These are phyloP conservation scores for Trididemnum nubilum DNA, from an alignment of 23 tunicate genomes.

Conservation along the genomic window DNA sequence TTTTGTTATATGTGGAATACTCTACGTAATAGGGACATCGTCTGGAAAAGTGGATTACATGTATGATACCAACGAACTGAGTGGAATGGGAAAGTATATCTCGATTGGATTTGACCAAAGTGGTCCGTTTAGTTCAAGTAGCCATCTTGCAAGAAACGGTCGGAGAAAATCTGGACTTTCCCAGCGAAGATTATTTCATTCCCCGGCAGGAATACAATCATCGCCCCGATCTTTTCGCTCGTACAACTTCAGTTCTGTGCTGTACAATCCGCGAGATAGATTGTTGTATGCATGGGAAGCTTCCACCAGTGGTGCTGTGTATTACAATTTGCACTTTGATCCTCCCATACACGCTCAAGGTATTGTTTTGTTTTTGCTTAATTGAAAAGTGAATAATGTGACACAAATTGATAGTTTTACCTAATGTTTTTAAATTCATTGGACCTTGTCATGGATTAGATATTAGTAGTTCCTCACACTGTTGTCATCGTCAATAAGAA, in stretches of 20 bases:
- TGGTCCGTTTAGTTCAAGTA: constrained; percentile 23
- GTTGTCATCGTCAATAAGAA: too few relatives aligned
- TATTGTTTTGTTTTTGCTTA: background rate
- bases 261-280: constrained; percentile 77
- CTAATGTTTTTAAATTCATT: background rate
- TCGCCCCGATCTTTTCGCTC: constrained; percentile 37
- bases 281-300: constrained; percentile 82
- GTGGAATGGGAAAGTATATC: constrained; percentile 29
- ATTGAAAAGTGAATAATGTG: background rate
- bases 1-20: constrained; percentile 78
- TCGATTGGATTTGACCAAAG: constrained; percentile 54
- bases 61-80: constrained; percentile 59
- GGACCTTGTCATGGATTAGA: too few relatives aligned
- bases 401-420: background rate
- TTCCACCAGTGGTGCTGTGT: constrained; percentile 41
- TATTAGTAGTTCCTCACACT: too few relatives aligned
- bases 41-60: constrained; percentile 70
- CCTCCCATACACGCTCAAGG: constrained; percentile 30
- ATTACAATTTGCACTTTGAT: constrained; percentile 72
- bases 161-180: constrained; percentile 1
- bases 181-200: constrained; percentile 13
- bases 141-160: constrained; percentile 11
- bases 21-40: constrained; percentile 58
- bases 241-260: constrained; percentile 62
- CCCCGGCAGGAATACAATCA: constrained; percentile 3